Evolutionary conservation across 2,797 vertebrate species (phyloP).

Genomic region (Cryptoprocta ferox): DNA sequence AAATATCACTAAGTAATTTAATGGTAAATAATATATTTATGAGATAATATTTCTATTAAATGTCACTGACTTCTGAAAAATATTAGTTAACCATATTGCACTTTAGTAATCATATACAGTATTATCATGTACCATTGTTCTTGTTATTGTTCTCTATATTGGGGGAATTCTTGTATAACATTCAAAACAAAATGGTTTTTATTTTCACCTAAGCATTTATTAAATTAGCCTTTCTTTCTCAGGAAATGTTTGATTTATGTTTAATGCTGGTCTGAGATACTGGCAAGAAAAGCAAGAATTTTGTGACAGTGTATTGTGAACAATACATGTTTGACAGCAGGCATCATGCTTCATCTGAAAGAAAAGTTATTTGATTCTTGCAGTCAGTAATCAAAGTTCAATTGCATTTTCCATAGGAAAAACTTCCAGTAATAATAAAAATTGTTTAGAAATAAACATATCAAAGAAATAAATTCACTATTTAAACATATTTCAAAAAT

Average conservation of each 20-base stretch:
- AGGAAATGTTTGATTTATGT: conserved; percentile 67
- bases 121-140: not conserved
- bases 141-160: not conserved
- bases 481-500: conserved; percentile 47
- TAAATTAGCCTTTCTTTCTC: conserved; percentile 34
- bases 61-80: conserved; percentile 21
- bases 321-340: conserved; percentile 52
- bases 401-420: conserved; percentile 53
- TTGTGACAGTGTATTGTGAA: conserved; percentile 33
- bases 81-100: conserved; percentile 23
- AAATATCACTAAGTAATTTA: not conserved
- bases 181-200: conserved; percentile 33
- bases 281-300: conserved; percentile 49
- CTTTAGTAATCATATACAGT: not conserved
- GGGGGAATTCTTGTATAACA: not conserved
- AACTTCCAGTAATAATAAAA: conserved; percentile 49
- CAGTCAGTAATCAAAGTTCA: conserved; percentile 50
- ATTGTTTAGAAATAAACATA: not conserved
- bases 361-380: conserved; percentile 64
- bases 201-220: conserved; percentile 56
- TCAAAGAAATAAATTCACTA: not conserved
- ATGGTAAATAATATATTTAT: not conserved
- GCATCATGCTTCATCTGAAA: conserved; percentile 40
- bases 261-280: conserved; percentile 44
- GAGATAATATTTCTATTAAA: conserved; percentile 29